Percentiles rank a stretch among this genome's conserved stretches.
phyloP scores from a whole-genome alignment of 2,888 invertebrate species.

The Apomyelois bistriatella region DNA sequence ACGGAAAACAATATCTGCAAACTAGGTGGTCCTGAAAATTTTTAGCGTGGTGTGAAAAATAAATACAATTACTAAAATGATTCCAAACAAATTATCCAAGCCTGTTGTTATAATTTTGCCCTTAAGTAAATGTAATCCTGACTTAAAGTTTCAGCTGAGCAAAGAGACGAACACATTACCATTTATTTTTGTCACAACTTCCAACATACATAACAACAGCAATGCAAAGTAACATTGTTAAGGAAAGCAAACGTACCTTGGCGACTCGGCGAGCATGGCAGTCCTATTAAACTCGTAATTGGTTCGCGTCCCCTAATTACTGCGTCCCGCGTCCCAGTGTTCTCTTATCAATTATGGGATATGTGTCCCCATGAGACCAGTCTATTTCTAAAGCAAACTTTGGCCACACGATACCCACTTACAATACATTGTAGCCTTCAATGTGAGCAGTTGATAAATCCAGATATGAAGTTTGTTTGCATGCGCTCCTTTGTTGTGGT shows the following conservation, averaged over 20 bases:
- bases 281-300: slow-evolving; percentile 57
- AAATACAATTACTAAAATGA: no score
- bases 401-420: neutral
- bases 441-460: no score
- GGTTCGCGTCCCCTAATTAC: slow-evolving; percentile 56
- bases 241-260: slow-evolving; percentile 30
- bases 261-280: slow-evolving; percentile 30
- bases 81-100: no score
- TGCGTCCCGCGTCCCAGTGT: slow-evolving; percentile 41
- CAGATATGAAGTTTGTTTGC: no score
- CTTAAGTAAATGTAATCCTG: no score
- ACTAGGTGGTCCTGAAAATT: no score
- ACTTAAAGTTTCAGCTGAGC: neutral
- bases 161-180: neutral
- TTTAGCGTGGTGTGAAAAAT: no score
- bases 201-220: slow-evolving; percentile 5
- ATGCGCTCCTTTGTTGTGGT: no score
- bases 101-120: no score
- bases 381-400: slow-evolving; percentile 33
- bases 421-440: no score
- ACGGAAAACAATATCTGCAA: no score
- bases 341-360: slow-evolving; percentile 52
- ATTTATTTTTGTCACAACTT: neutral
- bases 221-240: slow-evolving; percentile 28
- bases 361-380: slow-evolving; percentile 26